Conservation (phyloP, 2,113 vertebrate species). For the Leptosomus discolor region DNA sequence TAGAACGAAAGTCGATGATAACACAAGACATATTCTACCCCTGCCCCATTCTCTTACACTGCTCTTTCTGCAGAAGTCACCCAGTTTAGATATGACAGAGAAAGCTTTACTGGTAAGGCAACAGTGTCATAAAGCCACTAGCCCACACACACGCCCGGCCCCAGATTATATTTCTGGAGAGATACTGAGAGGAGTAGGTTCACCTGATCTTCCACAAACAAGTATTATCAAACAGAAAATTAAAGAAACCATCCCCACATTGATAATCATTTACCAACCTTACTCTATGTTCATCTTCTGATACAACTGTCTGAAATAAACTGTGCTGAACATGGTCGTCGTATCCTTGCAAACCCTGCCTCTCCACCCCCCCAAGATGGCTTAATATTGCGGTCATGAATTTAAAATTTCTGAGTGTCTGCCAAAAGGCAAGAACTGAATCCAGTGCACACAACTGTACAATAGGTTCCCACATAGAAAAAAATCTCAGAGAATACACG, state of each 20-base stretch:
- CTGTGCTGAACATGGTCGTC: background rate
- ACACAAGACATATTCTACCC: background rate
- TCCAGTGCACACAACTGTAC: conserved; percentile 80
- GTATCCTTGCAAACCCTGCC: background rate
- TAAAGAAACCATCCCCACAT: background rate
- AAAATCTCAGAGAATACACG: conserved; percentile 71
- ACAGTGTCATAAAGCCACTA: background rate
- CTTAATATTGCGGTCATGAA: conserved; percentile 55
- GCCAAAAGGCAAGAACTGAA: conserved; percentile 70
- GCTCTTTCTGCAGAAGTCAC: background rate
- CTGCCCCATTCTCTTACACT: background rate
- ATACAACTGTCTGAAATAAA: conserved; percentile 54
- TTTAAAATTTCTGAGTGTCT: conserved; percentile 57
- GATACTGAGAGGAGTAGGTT: background rate
- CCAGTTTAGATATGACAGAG: background rate
- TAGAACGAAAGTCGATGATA: background rate
- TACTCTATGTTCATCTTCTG: conserved; percentile 51
- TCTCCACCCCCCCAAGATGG: conserved; percentile 32
- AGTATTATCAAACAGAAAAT: background rate
- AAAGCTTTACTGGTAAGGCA: background rate
- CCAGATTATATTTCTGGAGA: background rate
- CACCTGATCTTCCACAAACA: background rate
- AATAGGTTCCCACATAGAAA: conserved; percentile 72
- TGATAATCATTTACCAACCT: conserved; percentile 50
- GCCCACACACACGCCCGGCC: rapidly evolving